Evolutionary conservation across 2,113 vertebrate species (phyloP).

Genomic region (Hepsetus odoe): DNA sequence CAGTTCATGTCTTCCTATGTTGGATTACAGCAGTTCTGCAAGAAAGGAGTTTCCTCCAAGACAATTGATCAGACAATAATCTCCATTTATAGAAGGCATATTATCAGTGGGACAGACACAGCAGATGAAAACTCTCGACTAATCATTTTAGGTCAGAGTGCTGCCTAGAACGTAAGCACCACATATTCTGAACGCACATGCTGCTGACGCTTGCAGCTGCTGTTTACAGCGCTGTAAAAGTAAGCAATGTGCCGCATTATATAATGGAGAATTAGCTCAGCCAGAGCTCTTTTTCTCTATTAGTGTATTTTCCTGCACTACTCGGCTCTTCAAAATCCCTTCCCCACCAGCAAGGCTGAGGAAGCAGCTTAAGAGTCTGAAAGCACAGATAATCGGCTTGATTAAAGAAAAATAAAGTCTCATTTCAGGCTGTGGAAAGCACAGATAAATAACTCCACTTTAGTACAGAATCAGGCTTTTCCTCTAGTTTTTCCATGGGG

Average conservation of each 20-base stretch:
- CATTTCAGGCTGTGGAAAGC: conserved; percentile 40
- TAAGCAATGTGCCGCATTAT: conserved; percentile 28
- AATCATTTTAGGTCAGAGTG: not conserved
- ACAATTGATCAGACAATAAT: too few species aligned
- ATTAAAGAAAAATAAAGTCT: conserved; percentile 52
- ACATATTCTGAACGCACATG: not conserved
- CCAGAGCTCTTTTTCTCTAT: not conserved
- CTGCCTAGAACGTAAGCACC: too few species aligned
- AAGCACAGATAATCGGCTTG: conserved; percentile 59
- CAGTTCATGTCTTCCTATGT: too few species aligned
- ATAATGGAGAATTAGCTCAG: conserved; percentile 24
- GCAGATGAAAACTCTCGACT: too few species aligned
- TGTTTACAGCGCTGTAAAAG: conserved; percentile 12
- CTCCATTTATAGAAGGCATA: too few species aligned
- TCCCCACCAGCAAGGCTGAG: conserved; percentile 1
- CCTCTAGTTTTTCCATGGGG: too few species aligned
- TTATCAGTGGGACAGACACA: too few species aligned
- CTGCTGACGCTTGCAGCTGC: not conserved
- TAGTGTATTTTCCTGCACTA: not conserved
- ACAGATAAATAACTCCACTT: not conserved
- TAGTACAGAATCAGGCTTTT: too few species aligned
- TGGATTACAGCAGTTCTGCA: too few species aligned
- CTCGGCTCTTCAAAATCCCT: conserved; percentile 28
- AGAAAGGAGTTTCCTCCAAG: too few species aligned
- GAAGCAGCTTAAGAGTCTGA: conserved; percentile 37